Base-by-base conservation (phyloP, 92 coral and sea anemone genomes). In the Porites evermanni region DNA sequence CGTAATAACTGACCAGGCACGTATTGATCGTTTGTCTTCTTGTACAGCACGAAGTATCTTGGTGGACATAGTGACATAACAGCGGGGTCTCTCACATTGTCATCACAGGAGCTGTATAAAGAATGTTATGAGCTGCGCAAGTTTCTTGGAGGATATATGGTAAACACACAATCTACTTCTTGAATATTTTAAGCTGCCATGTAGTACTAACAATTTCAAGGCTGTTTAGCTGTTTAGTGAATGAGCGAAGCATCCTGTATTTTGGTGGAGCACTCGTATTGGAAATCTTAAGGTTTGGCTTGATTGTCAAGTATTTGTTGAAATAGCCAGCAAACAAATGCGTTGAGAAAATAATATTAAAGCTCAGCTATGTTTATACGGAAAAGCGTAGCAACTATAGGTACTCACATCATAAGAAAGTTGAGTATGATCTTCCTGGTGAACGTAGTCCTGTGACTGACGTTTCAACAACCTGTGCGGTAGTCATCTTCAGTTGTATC, bases 31-130 rank as follows among this genome's bases (percentile, higher is more conserved):
- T 56, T 14, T 47, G 68, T 76, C n/a, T 85, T 69, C 44, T 69
- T 79, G 3, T 16, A 12, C 79, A 94, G 97, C 74, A 89, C 97
- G 13, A 94, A 94, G 68, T 94, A 89, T 74, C 70, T 94, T 9
- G 97, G 93, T 18, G 97, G 97, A 16, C 97, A 94, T 69, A 94
- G 93, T 87, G 97, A 94, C 64, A 77, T 94, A 70, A 79, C 88
- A 14, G 97, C 97, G n/a, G 97, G 97, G 2, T 78, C 93, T 29
- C 74, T 94, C 1, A 91, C 93, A 9, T 72, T 90, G 38, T 78
- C 95, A 13, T 78, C 97, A 65, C 64, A 85, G 58, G 61, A 91
- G 63, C 88, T 94, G 23, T 75, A 58, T 56, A 1, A 53, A 10
- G 29, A 79, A 75, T 75, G 81, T 81, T 82, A 83, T 56, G 97